phyloP scores from a whole-genome alignment of 2,888 invertebrate species.

The Conus canariensis region DNA sequence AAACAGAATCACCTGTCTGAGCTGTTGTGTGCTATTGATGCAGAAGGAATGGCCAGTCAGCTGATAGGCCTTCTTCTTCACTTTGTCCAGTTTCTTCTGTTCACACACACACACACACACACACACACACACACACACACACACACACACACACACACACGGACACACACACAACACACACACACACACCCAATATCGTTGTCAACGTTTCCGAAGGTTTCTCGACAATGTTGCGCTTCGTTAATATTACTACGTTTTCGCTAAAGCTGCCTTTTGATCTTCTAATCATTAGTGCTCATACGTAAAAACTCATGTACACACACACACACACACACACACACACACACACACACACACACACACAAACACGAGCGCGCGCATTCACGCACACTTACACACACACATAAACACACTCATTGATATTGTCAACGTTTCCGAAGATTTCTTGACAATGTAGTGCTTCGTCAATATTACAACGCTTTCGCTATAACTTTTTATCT shows the following conservation, averaged over 20 bases:
- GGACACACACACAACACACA: constrained; percentile 6
- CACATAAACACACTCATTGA: too few species aligned
- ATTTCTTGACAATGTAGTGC: too few species aligned
- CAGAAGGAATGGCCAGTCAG: constrained; percentile 89
- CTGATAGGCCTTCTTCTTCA: constrained; percentile 88
- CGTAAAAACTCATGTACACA: neutral
- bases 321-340: neutral
- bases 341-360: neutral
- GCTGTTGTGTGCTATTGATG: constrained; percentile 77
- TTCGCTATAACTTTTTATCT: too few species aligned
- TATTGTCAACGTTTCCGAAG: too few species aligned
- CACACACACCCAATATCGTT: neutral
- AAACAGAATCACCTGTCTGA: constrained; percentile 65
- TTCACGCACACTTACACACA: too few species aligned
- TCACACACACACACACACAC: constrained; percentile 15
- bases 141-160: neutral
- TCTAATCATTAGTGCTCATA: neutral
- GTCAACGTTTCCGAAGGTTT: too few species aligned
- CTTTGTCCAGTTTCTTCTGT: constrained; percentile 82
- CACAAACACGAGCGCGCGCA: neutral
- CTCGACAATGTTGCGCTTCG: too few species aligned
- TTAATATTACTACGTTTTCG: too few species aligned
- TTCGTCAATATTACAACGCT: too few species aligned
- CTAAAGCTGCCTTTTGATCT: too few species aligned
- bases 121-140: constrained; percentile 17